phyloP scores from a whole-genome alignment of 1,140 invertebrate genomes.

The Drosophila santomea region DNA sequence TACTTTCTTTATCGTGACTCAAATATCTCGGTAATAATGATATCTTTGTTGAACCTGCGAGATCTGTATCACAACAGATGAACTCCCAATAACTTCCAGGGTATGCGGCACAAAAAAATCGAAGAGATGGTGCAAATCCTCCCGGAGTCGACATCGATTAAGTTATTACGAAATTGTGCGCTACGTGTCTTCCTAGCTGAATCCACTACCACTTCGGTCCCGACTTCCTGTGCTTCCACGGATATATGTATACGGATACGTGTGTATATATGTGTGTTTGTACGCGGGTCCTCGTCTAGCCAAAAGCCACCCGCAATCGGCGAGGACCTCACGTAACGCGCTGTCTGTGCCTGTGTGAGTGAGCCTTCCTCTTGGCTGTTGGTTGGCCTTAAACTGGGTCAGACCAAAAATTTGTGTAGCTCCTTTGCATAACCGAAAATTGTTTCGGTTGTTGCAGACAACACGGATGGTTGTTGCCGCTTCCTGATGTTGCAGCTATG shows the following conservation, averaged over 20 bases:
- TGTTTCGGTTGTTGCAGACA: constrained; percentile 70
- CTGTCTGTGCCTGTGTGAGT: constrained; percentile 23
- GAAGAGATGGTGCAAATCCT: constrained; percentile 64
- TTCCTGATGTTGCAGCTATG: constrained; percentile 13
- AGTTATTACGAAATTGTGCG: constrained; percentile 81
- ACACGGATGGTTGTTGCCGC: constrained; percentile 46
- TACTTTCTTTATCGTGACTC: too few relatives aligned
- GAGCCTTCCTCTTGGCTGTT: constrained; percentile 49
- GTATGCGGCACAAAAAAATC: constrained; percentile 3
- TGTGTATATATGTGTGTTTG: neutral
- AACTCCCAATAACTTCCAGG: neutral
- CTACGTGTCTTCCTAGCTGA: constrained; percentile 63
- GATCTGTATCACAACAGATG: neutral
- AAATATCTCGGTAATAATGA: too few relatives aligned
- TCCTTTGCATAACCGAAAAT: constrained; percentile 79
- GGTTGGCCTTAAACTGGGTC: constrained; percentile 76
- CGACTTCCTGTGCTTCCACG: constrained; percentile 12
- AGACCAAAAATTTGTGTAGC: constrained; percentile 62
- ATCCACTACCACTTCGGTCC: constrained; percentile 19
- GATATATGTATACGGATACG: neutral
- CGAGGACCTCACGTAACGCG: constrained; percentile 61
- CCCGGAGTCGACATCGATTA: constrained; percentile 75
- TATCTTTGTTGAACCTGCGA: too few relatives aligned
- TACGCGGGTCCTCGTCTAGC: constrained; percentile 44
- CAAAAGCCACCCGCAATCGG: constrained; percentile 58